These are phyloP conservation scores for Blennius ocellaris DNA, from an alignment of 2,113 vertebrate genomes.

Conservation along the genomic window DNA sequence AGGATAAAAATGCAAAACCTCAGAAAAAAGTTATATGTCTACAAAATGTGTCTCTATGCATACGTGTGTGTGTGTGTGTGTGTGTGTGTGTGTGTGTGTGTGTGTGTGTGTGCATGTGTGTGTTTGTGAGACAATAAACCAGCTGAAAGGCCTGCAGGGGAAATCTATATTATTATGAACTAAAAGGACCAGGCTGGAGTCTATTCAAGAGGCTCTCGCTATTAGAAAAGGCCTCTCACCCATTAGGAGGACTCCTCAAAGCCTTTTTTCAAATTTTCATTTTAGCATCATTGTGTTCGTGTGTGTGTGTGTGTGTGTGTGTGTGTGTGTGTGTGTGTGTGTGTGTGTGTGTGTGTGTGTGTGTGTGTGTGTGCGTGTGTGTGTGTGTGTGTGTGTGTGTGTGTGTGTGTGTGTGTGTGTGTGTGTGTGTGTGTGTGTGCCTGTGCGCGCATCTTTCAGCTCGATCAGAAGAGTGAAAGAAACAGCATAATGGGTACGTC, in stretches of 20 bases:
- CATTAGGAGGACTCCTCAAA: slow-evolving; percentile 51
- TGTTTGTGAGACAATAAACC: slow-evolving; percentile 12
- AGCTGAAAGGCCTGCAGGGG: slow-evolving; percentile 43
- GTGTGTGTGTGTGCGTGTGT: too few relatives aligned
- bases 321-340: too few relatives aligned
- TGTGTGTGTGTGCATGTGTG: not conserved
- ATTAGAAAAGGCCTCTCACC: slow-evolving; percentile 61
- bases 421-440: too few relatives aligned
- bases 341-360: too few relatives aligned
- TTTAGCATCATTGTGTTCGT: slow-evolving; percentile 3
- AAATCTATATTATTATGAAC: slow-evolving; percentile 48
- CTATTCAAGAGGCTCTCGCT: slow-evolving; percentile 65
- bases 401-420: too few relatives aligned
- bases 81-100: not conserved
- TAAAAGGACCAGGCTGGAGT: slow-evolving; percentile 49
- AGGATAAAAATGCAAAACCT: too few relatives aligned
- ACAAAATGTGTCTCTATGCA: too few relatives aligned
- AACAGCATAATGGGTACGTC: slow-evolving; percentile 45
- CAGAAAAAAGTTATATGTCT: too few relatives aligned
- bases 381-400: too few relatives aligned
- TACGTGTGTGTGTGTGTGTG: not conserved
- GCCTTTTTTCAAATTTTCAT: slow-evolving; percentile 24
- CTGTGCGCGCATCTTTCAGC: too few relatives aligned
- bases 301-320: too few relatives aligned
- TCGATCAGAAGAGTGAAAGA: not conserved